Conservation (phyloP, 2,113 vertebrate genomes). For the Bos javanicus region DNA sequence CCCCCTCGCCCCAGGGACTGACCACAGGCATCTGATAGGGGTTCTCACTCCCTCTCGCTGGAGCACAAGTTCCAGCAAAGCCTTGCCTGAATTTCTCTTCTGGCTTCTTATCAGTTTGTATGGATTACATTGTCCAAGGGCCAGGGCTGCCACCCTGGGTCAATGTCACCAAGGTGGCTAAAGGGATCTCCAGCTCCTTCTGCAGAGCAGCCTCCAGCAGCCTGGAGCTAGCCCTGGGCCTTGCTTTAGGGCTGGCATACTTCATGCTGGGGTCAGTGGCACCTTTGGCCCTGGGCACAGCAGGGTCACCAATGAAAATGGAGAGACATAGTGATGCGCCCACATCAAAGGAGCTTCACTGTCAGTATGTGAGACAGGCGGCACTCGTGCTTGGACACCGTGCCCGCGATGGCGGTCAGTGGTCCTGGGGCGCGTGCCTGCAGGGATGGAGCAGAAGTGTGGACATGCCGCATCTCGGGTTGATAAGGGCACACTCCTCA, state of each 20-base stretch:
- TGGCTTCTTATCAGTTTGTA: not conserved
- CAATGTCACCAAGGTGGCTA: not conserved
- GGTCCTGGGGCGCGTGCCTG: not conserved
- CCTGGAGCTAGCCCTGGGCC: too few species aligned
- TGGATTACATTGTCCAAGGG: not conserved
- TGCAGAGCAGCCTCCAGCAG: not conserved
- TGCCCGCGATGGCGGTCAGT: not conserved
- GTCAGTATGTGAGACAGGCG: not conserved
- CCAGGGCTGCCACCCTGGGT: not conserved
- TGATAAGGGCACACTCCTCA: not conserved
- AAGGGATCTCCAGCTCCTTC: not conserved
- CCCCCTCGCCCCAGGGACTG: not conserved
- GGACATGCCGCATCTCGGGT: not conserved
- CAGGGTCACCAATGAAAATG: not conserved
- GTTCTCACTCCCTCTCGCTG: not conserved
- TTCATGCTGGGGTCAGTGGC: not conserved
- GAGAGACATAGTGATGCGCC: rapidly evolving
- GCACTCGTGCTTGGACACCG: not conserved
- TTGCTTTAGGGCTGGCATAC: not conserved
- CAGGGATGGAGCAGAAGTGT: not conserved
- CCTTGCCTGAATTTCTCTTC: not conserved
- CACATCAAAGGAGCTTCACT: not conserved
- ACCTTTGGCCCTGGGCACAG: not conserved
- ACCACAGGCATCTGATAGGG: not conserved
- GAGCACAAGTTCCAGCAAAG: not conserved